Base-by-base conservation (phyloP, 2,797 vertebrate genomes). In the Champsocephalus esox region DNA sequence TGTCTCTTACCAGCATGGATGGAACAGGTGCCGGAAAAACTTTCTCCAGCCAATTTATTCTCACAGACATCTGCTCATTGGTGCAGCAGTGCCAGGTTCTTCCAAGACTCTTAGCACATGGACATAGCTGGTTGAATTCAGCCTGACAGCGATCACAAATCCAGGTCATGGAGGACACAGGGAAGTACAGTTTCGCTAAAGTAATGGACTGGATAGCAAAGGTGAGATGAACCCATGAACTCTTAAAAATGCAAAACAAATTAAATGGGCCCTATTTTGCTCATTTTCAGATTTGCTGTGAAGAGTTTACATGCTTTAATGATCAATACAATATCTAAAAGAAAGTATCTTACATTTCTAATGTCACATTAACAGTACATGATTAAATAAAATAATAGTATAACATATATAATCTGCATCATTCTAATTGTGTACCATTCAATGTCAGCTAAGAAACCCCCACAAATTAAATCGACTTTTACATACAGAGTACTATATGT, bases 11-110 rank as follows among this genome's bases (percentile, higher is more conserved):
- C 75, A 75, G 80, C 81, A 71, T n/a, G 68, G 79, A 88, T 70
- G 83, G 88, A 91, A 83, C 87, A 90, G 87, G 83, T 91, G 88
- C 73, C 88, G 69, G 77, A 80, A 81, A 91, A 90, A 90, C 80
- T 77, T 87, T 60, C 72, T 69, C 21, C 24, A 67, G 81, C 86
- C 92, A 92, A 87, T 89, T 89, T 90, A 86, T 81, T 82, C 89
- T 88, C 83, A 63, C 86, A 84, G 86, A 90, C 89, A 91, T 91
- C 91, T 89, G 89, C 80, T 91, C 85, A 3, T 41, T 34, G 77
- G 59, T 63, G 82, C 71, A 24, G 58, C 73, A 17, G 64, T 79
- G 86, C 87, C 88, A 87, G 76, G 12, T 84, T 62, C 75, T 68
- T 85, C 75, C 71, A 58, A 82, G 81, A 85, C 77, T n/a, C 72